A percentile compares a stretch with the other conserved stretches of the same genome.
Evolutionary conservation across 2,888 invertebrate genomes (phyloP).

Genomic region (Morpho achilles): DNA sequence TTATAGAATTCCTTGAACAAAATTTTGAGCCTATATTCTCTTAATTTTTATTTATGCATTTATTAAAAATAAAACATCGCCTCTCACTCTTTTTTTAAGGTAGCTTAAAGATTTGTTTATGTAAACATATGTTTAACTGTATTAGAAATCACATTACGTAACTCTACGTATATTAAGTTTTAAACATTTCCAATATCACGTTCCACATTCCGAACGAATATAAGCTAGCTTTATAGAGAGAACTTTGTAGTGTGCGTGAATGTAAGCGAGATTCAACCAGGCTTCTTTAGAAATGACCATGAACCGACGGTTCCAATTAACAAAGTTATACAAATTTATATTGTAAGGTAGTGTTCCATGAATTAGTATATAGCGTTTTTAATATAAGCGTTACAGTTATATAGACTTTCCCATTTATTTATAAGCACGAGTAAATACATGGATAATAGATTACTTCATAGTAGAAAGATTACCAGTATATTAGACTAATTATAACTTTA

Average conservation of each 20-base stretch:
- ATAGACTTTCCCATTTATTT: background rate
- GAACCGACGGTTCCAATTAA: slow-evolving; percentile 55
- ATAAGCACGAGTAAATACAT: background rate
- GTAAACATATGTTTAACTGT: too few relatives aligned
- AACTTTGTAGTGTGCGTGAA: slow-evolving; percentile 20
- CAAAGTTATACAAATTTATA: slow-evolving; percentile 30
- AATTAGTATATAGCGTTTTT: background rate
- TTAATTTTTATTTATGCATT: too few relatives aligned
- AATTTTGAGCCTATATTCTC: too few relatives aligned
- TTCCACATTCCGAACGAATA: slow-evolving; percentile 12
- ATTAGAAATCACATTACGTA: slow-evolving; percentile 17
- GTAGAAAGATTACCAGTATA: too few relatives aligned
- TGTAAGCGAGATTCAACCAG: slow-evolving; percentile 54
- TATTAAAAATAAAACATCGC: too few relatives aligned
- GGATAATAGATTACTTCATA: too few relatives aligned
- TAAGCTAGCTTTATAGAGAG: background rate
- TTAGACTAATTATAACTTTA: too few relatives aligned
- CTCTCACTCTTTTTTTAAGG: too few relatives aligned
- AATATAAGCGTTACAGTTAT: too few relatives aligned
- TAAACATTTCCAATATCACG: slow-evolving; percentile 21
- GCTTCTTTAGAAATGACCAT: slow-evolving; percentile 56
- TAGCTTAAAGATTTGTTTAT: too few relatives aligned
- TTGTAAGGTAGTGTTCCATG: background rate
- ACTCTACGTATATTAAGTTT: slow-evolving; percentile 16
- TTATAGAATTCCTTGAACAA: slow-evolving; percentile 11